phyloP scores from a whole-genome alignment of 2,888 invertebrate genomes.

The Ischnus inquisitorius region DNA sequence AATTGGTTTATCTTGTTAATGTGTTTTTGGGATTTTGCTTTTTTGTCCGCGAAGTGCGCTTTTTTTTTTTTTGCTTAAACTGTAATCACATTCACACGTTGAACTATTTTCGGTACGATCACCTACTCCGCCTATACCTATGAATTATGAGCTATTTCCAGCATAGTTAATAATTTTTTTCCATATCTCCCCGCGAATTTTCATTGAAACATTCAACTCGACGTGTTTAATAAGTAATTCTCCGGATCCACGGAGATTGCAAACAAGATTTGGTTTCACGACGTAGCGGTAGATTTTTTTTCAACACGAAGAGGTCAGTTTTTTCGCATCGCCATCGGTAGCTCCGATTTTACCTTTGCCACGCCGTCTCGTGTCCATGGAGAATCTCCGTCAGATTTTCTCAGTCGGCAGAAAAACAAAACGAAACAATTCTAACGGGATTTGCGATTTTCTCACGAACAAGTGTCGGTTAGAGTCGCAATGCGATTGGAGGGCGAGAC shows the following conservation, averaged over 20 bases:
- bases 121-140: conserved; percentile 31
- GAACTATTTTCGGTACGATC: conserved; percentile 39
- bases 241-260: conserved; percentile 34
- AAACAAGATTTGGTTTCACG: conserved; percentile 13
- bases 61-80: conserved; percentile 33
- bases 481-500: no score
- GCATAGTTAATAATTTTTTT: not conserved
- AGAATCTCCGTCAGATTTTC: no score
- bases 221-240: conserved; percentile 32
- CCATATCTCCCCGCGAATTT: not conserved
- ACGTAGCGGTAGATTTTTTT: conserved; percentile 25
- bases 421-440: no score
- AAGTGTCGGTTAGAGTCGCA: no score
- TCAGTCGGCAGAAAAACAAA: no score
- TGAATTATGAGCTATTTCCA: conserved; percentile 26
- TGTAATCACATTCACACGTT: conserved; percentile 35
- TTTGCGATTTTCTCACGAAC: no score
- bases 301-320: not conserved
- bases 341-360: no score
- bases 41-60: not conserved
- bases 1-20: not conserved
- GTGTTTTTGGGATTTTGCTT: not conserved
- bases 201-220: conserved; percentile 21
- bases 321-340: no score
- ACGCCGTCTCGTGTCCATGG: no score